Evolutionary conservation across 2,888 invertebrate genomes (phyloP).

Genomic region (Mycalesis mineus): DNA sequence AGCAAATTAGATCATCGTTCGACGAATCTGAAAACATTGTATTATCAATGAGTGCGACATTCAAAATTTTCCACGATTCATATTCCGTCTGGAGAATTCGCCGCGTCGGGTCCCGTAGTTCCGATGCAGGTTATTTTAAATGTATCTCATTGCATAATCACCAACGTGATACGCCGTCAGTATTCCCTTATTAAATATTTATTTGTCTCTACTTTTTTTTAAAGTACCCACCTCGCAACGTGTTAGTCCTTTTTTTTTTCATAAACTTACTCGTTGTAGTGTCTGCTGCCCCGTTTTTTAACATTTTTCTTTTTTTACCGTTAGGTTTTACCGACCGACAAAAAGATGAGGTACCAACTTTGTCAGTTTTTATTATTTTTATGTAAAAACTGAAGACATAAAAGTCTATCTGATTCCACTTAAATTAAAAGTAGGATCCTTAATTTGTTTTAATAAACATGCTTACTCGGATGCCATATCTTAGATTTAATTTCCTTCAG

Average conservation of each 20-base stretch:
- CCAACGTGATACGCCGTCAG: constrained; percentile 71
- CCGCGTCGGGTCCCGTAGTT: constrained; percentile 61
- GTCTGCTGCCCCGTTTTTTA: background rate
- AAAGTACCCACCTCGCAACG: constrained; percentile 4
- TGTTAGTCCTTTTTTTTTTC: background rate
- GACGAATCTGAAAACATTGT: constrained; percentile 43
- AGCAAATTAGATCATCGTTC: constrained; percentile 34
- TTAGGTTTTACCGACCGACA: too few species aligned
- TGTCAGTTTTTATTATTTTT: too few species aligned
- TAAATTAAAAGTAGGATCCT: too few species aligned
- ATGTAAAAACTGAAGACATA: too few species aligned
- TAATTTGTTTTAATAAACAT: too few species aligned
- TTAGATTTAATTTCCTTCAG: too few species aligned
- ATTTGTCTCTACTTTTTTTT: constrained; percentile 55
- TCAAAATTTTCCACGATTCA: constrained; percentile 72
- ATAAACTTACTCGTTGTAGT: too few species aligned
- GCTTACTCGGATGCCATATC: too few species aligned
- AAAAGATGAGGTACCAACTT: too few species aligned
- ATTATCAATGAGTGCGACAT: constrained; percentile 54
- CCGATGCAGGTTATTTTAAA: constrained; percentile 73
- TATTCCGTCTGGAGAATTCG: constrained; percentile 72
- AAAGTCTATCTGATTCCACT: too few species aligned
- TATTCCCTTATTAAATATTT: constrained; percentile 71
- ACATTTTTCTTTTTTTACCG: too few species aligned
- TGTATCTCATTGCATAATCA: constrained; percentile 75